Base-by-base conservation (phyloP, 2,113 vertebrate species). In the Pteronura brasiliensis region DNA sequence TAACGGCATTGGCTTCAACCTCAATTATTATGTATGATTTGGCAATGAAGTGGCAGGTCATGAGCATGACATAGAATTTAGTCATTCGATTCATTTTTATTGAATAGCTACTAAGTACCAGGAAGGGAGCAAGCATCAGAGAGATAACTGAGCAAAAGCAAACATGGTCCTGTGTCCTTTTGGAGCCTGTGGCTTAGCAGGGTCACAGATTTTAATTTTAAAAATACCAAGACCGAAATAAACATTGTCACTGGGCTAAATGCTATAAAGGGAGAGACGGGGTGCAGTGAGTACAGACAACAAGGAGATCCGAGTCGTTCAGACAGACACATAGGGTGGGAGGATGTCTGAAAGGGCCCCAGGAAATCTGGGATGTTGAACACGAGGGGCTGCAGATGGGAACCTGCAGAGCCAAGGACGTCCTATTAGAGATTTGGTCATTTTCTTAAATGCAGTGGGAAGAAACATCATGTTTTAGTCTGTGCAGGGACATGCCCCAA, bases 231-330 rank as follows among this genome's bases (percentile, higher is more conserved):
- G 0, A 15, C 17, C 14, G 10, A 34, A n/a, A 18, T 47, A 25
- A 52, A 52, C 59, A 61, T 6, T 18, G 31, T 18, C 34, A 63
- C 49, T 11, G 13, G 27, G 42, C 57, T 85, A 67, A 67, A n/a
- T 13, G 23, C 23, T 67, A 44, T 17, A 12, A 79, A 92, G 47
- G 83, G 17, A 55, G 74, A 65, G 31, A 7, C 1, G 29, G 6
- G 11, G 6, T 13, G 2, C 18, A 11, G 7, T 4, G 17, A 21
- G 36, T 9, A 27, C 44, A 2, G 8, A 7, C 1, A 4, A 3
- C 1, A 4, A 44, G 42, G 7, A 31, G 84, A 36, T n/a, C 18
- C 0, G 1, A 6, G 13, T 5, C 6, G 13, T 10, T 17, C 25
- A 52, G 47, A 63, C 15, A n/a, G 67, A 69, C 12, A 6, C 7